Evolutionary conservation across 2,888 invertebrate genomes (phyloP).

Genomic region (Parnassius apollo): DNA sequence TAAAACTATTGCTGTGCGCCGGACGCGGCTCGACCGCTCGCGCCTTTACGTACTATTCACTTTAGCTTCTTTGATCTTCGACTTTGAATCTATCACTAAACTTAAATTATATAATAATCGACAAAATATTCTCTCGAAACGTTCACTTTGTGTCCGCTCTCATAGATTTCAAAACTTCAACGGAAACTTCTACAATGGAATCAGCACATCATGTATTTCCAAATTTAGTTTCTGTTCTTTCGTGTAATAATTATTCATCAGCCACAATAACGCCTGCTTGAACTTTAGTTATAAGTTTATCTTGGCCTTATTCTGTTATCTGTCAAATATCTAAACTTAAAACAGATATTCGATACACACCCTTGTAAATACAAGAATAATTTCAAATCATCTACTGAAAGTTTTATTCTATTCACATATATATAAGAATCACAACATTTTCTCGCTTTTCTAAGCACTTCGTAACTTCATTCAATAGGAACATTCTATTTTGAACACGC

Average conservation of each 20-base stretch:
- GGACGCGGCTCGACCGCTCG: slow-evolving; percentile 55
- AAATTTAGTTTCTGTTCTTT: slow-evolving; percentile 21
- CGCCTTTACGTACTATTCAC: slow-evolving; percentile 50
- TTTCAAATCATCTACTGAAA: slow-evolving; percentile 71
- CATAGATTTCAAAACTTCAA: slow-evolving; percentile 44
- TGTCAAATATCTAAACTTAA: slow-evolving; percentile 53
- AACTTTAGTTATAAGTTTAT: slow-evolving; percentile 17
- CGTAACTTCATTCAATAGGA: slow-evolving; percentile 68
- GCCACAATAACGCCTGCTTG: slow-evolving; percentile 37
- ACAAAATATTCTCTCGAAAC: slow-evolving; percentile 37
- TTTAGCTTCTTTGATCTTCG: slow-evolving; percentile 55
- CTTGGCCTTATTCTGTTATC: slow-evolving; percentile 35
- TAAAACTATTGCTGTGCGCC: slow-evolving; percentile 65
- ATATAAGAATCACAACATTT: slow-evolving; percentile 66
- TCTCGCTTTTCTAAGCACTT: slow-evolving; percentile 66
- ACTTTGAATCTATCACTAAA: slow-evolving; percentile 43
- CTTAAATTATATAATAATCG: slow-evolving; percentile 33
- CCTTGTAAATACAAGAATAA: slow-evolving; percentile 72
- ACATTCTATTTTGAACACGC: slow-evolving; percentile 61
- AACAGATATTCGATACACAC: slow-evolving; percentile 69
- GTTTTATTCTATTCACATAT: slow-evolving; percentile 72
- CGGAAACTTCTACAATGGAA: slow-evolving; percentile 44
- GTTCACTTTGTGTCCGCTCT: slow-evolving; percentile 48
- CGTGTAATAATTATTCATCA: slow-evolving; percentile 29
- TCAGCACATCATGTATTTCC: slow-evolving; percentile 77